phyloP scores from a whole-genome alignment of 2,113 vertebrate genomes.

The Catharus bicknelli region DNA sequence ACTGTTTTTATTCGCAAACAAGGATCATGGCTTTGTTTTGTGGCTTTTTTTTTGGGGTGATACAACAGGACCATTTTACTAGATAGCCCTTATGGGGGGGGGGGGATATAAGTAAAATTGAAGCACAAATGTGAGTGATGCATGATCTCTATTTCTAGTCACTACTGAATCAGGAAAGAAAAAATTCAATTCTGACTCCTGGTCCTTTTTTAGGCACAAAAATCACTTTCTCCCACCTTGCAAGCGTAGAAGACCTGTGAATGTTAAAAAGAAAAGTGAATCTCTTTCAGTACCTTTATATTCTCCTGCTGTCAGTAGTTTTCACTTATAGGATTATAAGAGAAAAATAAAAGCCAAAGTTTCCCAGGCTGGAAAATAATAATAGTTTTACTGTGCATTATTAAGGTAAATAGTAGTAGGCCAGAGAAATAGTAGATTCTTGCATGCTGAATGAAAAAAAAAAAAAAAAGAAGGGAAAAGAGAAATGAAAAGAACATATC shows the following conservation, averaged over 20 bases:
- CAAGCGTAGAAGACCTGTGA: not conserved
- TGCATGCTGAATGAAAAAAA: not conserved
- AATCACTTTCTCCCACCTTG: not conserved
- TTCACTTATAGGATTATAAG: constrained; percentile 20
- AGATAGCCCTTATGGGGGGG: not conserved
- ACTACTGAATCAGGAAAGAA: not conserved
- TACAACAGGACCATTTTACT: not conserved
- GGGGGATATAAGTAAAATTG: not conserved
- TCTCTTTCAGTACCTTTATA: constrained; percentile 22
- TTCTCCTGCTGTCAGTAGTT: not conserved
- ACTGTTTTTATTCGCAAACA: not conserved
- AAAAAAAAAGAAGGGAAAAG: not conserved
- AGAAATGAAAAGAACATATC: not conserved
- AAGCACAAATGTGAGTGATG: not conserved
- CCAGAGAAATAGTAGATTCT: not conserved
- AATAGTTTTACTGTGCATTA: constrained; percentile 29
- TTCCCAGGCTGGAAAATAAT: constrained; percentile 37
- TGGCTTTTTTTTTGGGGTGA: not conserved
- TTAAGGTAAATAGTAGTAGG: constrained; percentile 26
- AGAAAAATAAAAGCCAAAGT: constrained; percentile 49
- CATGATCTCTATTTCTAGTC: not conserved
- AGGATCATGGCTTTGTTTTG: fast-evolving
- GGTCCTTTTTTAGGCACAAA: not conserved
- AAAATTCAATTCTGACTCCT: not conserved
- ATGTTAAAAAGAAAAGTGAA: not conserved